Evolutionary conservation across 2,113 vertebrate genomes (phyloP).

Genomic region (Mastomys natalensis): DNA sequence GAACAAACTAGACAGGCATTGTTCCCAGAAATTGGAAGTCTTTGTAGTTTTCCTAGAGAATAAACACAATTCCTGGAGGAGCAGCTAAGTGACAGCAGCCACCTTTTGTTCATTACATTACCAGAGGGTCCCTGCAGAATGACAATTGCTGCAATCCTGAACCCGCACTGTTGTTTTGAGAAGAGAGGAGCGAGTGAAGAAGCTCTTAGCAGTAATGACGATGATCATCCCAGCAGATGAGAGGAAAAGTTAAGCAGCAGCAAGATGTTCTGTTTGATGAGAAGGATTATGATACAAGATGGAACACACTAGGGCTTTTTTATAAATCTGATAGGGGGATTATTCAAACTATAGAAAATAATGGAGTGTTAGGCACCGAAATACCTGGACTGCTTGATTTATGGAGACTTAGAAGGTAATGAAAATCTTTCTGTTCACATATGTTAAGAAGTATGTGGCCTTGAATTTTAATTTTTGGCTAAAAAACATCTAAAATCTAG

Average conservation of each 20-base stretch:
- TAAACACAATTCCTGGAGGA: constrained; percentile 69
- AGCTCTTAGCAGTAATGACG: constrained; percentile 69
- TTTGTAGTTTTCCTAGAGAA: constrained; percentile 71
- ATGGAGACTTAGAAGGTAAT: neutral
- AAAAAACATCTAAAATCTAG: neutral
- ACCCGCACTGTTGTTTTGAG: constrained; percentile 32
- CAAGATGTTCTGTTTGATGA: constrained; percentile 55
- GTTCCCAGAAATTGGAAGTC: constrained; percentile 73
- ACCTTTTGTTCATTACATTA: constrained; percentile 76
- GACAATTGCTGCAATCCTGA: constrained; percentile 49
- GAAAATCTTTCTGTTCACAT: neutral
- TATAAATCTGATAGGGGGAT: constrained; percentile 59
- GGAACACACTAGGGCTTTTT: constrained; percentile 41
- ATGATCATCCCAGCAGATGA: constrained; percentile 46
- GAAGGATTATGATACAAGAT: constrained; percentile 52
- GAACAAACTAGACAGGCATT: constrained; percentile 69
- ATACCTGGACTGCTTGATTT: constrained; percentile 31
- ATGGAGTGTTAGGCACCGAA: constrained; percentile 28
- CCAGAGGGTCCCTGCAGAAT: constrained; percentile 56
- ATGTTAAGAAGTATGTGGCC: neutral
- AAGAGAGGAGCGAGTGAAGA: constrained; percentile 57
- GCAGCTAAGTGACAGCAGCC: constrained; percentile 49
- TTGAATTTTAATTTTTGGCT: neutral
- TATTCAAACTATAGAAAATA: constrained; percentile 42
- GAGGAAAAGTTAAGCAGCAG: constrained; percentile 61